Percentiles rank a stretch among this genome's conserved stretches.
Evolutionary conservation across 2,113 vertebrate genomes (phyloP).

Genomic region (Buteo buteo): DNA sequence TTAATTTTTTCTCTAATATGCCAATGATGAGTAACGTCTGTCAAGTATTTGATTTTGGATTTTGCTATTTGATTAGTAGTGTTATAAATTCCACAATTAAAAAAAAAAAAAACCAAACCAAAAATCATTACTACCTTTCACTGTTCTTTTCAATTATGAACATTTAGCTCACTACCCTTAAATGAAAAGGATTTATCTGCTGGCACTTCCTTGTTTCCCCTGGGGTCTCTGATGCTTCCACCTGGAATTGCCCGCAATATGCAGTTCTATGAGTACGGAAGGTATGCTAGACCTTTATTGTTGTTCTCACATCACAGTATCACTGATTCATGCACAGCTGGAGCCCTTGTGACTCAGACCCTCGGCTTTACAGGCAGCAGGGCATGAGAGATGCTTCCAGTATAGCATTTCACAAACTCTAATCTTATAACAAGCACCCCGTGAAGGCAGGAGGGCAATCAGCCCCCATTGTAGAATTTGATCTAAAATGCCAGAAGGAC

Average conservation of each 20-base stretch:
- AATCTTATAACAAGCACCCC: rapidly evolving
- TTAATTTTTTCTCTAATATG: not conserved
- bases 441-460: not conserved
- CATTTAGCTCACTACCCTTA: not conserved
- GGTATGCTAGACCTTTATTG: not conserved
- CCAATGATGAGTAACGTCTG: not conserved
- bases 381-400: not conserved
- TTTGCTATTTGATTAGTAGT: not conserved
- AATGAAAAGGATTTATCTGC: not conserved
- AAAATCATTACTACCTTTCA: not conserved
- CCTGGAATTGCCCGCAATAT: not conserved
- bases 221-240: not conserved
- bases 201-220: not conserved
- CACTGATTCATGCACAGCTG: not conserved
- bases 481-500: not conserved
- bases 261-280: not conserved
- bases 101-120: not conserved
- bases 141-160: not conserved
- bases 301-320: not conserved
- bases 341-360: not conserved
- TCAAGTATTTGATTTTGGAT: not conserved
- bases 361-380: not conserved
- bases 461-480: not conserved
- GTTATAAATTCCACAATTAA: not conserved
- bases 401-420: not conserved